Conservation (phyloP, 2,888 invertebrate species). For the Sarcophaga variegata region DNA sequence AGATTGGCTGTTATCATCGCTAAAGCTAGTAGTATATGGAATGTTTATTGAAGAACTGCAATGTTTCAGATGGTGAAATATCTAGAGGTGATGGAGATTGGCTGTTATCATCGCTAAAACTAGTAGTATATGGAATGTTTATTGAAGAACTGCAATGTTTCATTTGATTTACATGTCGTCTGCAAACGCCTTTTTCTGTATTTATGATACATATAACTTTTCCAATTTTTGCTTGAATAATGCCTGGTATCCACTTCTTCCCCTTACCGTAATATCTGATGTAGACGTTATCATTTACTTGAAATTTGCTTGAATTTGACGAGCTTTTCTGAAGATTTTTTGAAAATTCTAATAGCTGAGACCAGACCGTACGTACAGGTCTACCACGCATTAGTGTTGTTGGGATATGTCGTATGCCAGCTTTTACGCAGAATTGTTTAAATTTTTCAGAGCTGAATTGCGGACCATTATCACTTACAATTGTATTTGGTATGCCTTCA, state of each 20-base stretch:
- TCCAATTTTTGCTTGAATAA: slow-evolving; percentile 23
- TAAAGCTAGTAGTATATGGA: no score
- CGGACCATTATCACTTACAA: no score
- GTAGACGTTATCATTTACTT: no score
- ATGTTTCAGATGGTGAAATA: no score
- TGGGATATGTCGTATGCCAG: slow-evolving; percentile 72
- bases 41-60: no score
- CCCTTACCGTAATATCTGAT: not conserved
- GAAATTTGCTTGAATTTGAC: no score
- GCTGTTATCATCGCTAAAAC: no score
- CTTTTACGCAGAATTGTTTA: slow-evolving; percentile 54
- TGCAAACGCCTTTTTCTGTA: slow-evolving; percentile 19
- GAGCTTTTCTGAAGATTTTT: no score
- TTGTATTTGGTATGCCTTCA: no score
- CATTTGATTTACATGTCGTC: slow-evolving; percentile 46
- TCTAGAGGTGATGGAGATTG: no score
- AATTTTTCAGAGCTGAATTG: slow-evolving; percentile 68
- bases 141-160: slow-evolving; percentile 11
- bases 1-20: no score
- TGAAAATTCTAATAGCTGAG: not conserved
- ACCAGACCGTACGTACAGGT: slow-evolving; percentile 55
- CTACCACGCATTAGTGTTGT: slow-evolving; percentile 68
- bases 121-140: not conserved
- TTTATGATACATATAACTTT: slow-evolving; percentile 33
- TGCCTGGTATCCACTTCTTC: no score